Evolutionary conservation across 2,113 vertebrate species (phyloP).

Genomic region (Lepidothrix coronata): DNA sequence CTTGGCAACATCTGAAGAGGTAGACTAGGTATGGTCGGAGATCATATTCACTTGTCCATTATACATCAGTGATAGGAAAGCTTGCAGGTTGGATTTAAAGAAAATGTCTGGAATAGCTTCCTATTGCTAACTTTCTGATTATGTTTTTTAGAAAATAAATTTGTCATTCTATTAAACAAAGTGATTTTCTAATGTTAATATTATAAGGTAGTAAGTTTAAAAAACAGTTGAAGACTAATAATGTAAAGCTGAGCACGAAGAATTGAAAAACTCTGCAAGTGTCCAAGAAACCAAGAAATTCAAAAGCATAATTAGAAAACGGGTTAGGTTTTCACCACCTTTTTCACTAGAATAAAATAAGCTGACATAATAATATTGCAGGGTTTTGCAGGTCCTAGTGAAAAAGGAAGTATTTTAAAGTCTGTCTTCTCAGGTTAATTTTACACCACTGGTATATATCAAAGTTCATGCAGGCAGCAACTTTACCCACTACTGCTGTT

Average conservation of each 20-base stretch:
- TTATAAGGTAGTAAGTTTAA: not conserved
- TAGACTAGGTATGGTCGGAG: not conserved
- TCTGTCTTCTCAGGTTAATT: not conserved
- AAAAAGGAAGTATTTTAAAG: not conserved
- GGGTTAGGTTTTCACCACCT: not conserved
- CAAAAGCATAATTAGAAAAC: not conserved
- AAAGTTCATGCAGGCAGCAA: not conserved
- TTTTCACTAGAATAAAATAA: not conserved
- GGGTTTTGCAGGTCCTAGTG: not conserved
- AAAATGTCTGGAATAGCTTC: not conserved
- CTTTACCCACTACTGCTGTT: not conserved
- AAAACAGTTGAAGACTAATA: not conserved
- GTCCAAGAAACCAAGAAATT: not conserved
- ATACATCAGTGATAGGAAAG: not conserved
- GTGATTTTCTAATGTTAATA: not conserved
- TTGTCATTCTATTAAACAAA: not conserved
- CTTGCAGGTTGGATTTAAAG: not conserved
- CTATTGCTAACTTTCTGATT: not conserved
- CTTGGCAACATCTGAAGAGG: not conserved
- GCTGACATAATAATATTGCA: not conserved
- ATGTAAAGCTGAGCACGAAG: not conserved
- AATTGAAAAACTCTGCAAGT: not conserved
- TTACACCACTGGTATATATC: not conserved
- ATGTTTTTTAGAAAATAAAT: not conserved
- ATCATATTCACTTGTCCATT: not conserved